Conservation (phyloP, 2,113 vertebrate genomes). For the Fulica atra region DNA sequence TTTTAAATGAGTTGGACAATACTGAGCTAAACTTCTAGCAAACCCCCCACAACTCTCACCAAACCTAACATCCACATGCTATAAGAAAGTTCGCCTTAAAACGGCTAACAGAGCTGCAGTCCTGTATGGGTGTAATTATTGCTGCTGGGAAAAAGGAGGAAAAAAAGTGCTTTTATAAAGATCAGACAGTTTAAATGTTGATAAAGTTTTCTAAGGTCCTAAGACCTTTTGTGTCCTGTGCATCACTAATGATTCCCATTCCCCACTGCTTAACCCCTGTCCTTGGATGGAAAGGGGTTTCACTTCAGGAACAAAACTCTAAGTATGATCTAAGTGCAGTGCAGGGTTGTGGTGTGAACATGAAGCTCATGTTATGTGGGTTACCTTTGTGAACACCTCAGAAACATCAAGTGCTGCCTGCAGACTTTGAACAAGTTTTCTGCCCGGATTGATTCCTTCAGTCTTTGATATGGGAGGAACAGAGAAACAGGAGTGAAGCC, state of each 20-base stretch:
- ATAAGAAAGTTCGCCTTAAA: background rate
- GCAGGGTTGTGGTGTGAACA: accelerated
- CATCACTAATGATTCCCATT: accelerated
- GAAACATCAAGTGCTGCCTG: background rate
- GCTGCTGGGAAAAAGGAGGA: too few species aligned
- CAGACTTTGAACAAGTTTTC: background rate
- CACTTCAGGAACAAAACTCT: background rate
- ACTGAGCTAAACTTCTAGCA: background rate
- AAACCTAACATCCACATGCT: background rate
- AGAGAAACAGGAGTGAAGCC: background rate
- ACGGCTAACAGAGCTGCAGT: background rate
- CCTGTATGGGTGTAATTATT: accelerated
- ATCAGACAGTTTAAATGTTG: background rate
- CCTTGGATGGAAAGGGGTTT: background rate
- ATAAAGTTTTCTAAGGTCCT: background rate
- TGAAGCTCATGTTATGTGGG: background rate
- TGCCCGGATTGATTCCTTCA: background rate
- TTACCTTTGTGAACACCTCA: background rate
- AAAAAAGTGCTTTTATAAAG: background rate
- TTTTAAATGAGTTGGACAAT: background rate
- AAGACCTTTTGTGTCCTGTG: background rate
- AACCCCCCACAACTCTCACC: background rate
- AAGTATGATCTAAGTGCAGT: background rate
- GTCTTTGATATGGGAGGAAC: background rate
- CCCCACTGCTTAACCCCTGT: accelerated